Conservation (phyloP, 2,797 vertebrate genomes). For the Melanogrammus aeglefinus region DNA sequence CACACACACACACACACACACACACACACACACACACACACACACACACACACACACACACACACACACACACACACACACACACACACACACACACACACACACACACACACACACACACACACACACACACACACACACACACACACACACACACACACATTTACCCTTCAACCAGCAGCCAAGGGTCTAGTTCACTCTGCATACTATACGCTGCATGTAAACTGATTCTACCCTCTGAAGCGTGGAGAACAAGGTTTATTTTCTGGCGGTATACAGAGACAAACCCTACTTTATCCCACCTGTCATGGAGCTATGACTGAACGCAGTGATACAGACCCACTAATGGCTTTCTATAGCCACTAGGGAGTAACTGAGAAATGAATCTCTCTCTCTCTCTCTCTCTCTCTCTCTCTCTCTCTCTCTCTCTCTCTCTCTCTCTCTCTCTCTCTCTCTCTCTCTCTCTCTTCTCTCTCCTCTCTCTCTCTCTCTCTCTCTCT, state of each 20-base stretch:
- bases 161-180: constrained; percentile 12
- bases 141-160: constrained; percentile 19
- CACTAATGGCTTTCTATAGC: constrained; percentile 17
- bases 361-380: constrained; percentile 10
- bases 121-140: constrained; percentile 8
- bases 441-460: too few species aligned
- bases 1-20: not conserved
- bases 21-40: constrained; percentile 8
- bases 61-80: constrained; percentile 13
- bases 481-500: constrained; percentile 8
- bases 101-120: constrained; percentile 1
- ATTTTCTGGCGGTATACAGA: constrained; percentile 1
- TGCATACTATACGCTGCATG: constrained; percentile 12
- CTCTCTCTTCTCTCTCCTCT: too few species aligned
- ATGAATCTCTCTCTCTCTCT: constrained; percentile 13
- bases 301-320: constrained; percentile 6
- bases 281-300: constrained; percentile 35
- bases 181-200: constrained; percentile 1
- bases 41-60: constrained; percentile 13
- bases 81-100: constrained; percentile 9
- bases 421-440: too few species aligned
- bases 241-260: constrained; percentile 12
- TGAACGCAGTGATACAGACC: constrained; percentile 12
- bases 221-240: constrained; percentile 30
- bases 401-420: too few species aligned